These are phyloP conservation scores for Cygnus buccinator DNA, from an alignment of 2,113 vertebrate species.

Conservation along the genomic window DNA sequence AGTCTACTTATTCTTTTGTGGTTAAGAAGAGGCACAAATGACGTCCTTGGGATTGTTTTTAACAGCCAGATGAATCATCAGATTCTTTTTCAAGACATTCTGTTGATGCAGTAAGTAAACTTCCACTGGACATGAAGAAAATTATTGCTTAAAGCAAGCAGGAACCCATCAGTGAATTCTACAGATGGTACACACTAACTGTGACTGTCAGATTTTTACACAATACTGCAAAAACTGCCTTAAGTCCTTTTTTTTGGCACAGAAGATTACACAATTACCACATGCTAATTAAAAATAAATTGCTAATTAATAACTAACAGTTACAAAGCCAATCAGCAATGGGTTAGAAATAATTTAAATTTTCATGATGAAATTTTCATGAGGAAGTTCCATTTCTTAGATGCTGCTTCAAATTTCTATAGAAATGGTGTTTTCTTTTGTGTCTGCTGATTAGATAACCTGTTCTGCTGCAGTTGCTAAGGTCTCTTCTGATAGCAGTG, in stretches of 20 bases:
- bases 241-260: background rate
- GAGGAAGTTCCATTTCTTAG: background rate
- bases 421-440: background rate
- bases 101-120: background rate
- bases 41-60: background rate
- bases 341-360: background rate
- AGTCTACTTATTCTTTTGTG: background rate
- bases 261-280: background rate
- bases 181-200: background rate
- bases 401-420: background rate
- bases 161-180: background rate
- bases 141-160: background rate
- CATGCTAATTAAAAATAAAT: background rate
- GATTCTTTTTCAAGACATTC: background rate
- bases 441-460: background rate
- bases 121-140: background rate
- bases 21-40: background rate
- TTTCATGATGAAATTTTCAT: background rate
- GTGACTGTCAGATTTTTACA: background rate
- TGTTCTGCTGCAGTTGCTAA: background rate
- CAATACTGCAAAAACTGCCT: background rate
- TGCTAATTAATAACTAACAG: background rate
- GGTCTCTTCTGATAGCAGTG: background rate
- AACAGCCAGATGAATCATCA: background rate
- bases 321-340: background rate